Base-by-base conservation (phyloP, 2,888 invertebrate genomes). In the Drosophila paranaensis region DNA sequence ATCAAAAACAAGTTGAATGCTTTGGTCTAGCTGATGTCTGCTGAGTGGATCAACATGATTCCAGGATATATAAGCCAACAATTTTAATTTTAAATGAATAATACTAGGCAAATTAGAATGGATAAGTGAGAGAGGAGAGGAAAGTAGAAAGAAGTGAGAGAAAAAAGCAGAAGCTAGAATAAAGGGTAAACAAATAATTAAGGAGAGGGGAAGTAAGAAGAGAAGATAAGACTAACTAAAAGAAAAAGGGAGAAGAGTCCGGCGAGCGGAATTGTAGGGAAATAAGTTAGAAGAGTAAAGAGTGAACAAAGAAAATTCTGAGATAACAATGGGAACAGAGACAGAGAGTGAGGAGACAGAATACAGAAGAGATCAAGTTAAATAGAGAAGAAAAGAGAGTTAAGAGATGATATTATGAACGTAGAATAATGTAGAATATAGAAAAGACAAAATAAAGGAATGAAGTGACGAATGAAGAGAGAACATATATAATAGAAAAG, bases 41-140 rank as follows among this genome's bases (percentile, higher is more conserved):
- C 16, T 48, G 30, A 48, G 48, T 48, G 48, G n/a, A 30, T 48
- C 48, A 30, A 48, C 48, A 30, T n/a, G 48, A 42, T 42, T 42
- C n/a, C 4, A 4, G n/a, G 16, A 48, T 30, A 16, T 48, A n/a
- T 11, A 46, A 25, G 13, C 2, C 8, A 8, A 14, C 14, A 2
- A 48, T 5, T 33, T 48, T 11, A 16, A 33, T 30, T 10, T 30
- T 33, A 16, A 50, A 50, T 50, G 6, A 0, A 6, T 16, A 30
- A 30, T 48, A 16, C 48, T n/a, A 16, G 30, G 10, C n/a, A 30
- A 30, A 50, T 33, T 33, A 50, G 30, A 50, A 8, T n/a, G 11
- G 0, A 11, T 11, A 1, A 6, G 0, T 8, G n/a, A 10, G 30
- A 0, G 30, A 1, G 6, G 30, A 10, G 30, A 1, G 0, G 10